phyloP scores from a whole-genome alignment of 2,113 vertebrate genomes.

The Chaenocephalus aceratus region DNA sequence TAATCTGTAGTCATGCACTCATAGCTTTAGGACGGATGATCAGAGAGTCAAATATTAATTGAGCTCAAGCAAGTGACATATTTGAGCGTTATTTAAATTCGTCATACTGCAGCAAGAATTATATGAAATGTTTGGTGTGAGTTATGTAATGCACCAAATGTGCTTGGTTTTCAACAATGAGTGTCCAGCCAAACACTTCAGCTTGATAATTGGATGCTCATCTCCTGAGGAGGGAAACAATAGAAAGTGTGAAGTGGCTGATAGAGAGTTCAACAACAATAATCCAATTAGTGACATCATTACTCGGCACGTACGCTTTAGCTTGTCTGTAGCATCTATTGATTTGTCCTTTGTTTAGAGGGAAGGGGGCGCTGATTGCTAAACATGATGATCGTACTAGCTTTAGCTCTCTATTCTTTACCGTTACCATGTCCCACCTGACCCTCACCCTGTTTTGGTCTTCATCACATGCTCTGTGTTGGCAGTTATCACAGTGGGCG shows the following conservation, averaged over 20 bases:
- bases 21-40: constrained; percentile 22
- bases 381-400: not conserved
- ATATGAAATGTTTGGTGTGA: not conserved
- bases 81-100: constrained; percentile 1
- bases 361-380: not conserved
- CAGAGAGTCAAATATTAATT: constrained; percentile 16
- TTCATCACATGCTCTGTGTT: not conserved
- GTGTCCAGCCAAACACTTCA: constrained; percentile 34
- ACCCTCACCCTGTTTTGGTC: not conserved
- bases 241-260: constrained; percentile 25
- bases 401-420: not conserved
- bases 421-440: too few relatives aligned
- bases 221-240: constrained; percentile 25
- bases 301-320: constrained; percentile 13
- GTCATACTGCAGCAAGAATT: not conserved
- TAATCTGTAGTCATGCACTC: constrained; percentile 26
- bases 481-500: constrained; percentile 41
- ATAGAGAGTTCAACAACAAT: constrained; percentile 34
- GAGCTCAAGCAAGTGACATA: not conserved
- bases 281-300: constrained; percentile 37
- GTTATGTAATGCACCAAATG: constrained; percentile 46
- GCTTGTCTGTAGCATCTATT: not conserved
- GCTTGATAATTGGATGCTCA: constrained; percentile 30
- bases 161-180: constrained; percentile 12
- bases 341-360: constrained; percentile 13